These are phyloP conservation scores for Pygocentrus nattereri DNA, from an alignment of 2,797 vertebrate species.

Conservation along the genomic window DNA sequence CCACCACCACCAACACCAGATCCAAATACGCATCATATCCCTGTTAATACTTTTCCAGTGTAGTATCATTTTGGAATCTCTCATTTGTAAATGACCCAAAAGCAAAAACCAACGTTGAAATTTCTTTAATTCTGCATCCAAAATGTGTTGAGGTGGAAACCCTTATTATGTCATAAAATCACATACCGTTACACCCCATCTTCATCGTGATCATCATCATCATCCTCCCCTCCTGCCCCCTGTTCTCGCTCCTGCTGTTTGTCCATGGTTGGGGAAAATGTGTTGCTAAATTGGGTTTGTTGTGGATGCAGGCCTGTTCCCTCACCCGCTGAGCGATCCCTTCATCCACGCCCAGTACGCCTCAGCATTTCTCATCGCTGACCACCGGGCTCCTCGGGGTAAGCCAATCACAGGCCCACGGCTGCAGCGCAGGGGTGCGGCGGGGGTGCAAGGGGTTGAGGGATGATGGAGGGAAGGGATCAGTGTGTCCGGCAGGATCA, in stretches of 20 bases:
- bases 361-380: conserved; percentile 2
- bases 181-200: no score
- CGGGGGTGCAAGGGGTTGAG: neutral
- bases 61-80: no score
- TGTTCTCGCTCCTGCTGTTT: neutral
- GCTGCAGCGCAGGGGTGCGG: neutral
- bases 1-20: no score
- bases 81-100: no score
- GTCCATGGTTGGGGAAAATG: neutral
- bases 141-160: no score
- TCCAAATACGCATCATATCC: no score
- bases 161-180: no score
- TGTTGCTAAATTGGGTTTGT: neutral
- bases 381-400: neutral
- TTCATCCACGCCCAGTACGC: neutral
- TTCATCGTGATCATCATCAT: no score
- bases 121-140: no score
- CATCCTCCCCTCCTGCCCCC: neutral
- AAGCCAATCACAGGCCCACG: neutral
- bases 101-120: no score
- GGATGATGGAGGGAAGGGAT: neutral
- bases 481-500: neutral
- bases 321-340: neutral
- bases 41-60: no score
- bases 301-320: neutral